Conservation (phyloP, 2,888 invertebrate genomes). For the Chrysolina haemoptera region DNA sequence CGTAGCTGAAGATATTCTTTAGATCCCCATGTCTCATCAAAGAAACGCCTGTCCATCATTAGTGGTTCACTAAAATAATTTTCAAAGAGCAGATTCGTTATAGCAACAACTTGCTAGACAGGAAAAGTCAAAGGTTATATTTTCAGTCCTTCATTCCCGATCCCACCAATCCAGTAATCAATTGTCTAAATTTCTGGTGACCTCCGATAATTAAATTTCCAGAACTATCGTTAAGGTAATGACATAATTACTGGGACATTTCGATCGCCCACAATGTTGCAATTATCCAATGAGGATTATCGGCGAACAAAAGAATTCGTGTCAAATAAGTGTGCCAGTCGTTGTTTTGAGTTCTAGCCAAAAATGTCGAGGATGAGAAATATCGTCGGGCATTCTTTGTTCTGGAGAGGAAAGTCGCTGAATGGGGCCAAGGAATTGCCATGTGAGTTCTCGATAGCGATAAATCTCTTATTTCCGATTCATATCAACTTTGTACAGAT, state of each 20-base stretch:
- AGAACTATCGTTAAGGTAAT: conserved; percentile 1
- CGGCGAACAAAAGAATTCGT: conserved; percentile 1
- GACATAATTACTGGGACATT: conserved; percentile 15
- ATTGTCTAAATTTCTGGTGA: neutral
- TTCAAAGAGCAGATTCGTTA: too few relatives aligned
- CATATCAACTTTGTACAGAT: too few relatives aligned
- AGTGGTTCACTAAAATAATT: too few relatives aligned
- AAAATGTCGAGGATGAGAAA: conserved; percentile 19
- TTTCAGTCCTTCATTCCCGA: neutral
- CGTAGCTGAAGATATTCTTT: too few relatives aligned
- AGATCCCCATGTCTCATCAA: too few relatives aligned
- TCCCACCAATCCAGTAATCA: neutral
- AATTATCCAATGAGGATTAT: conserved; percentile 23
- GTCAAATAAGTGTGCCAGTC: conserved; percentile 11
- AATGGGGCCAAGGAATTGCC: neutral
- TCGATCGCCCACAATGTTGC: conserved; percentile 11
- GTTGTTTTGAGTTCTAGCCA: conserved; percentile 23
- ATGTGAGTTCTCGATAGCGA: conserved; percentile 8
- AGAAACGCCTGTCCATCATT: too few relatives aligned
- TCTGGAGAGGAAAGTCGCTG: neutral
- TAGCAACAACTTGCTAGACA: too few relatives aligned
- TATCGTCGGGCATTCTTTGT: conserved; percentile 7
- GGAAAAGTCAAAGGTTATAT: neutral
- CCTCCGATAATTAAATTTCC: conserved; percentile 15
- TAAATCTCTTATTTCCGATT: neutral